A percentile compares a stretch with the other conserved stretches of the same genome.
These are phyloP conservation scores for Charadrius vociferus DNA, from an alignment of 2,113 vertebrate species.

Conservation along the genomic window DNA sequence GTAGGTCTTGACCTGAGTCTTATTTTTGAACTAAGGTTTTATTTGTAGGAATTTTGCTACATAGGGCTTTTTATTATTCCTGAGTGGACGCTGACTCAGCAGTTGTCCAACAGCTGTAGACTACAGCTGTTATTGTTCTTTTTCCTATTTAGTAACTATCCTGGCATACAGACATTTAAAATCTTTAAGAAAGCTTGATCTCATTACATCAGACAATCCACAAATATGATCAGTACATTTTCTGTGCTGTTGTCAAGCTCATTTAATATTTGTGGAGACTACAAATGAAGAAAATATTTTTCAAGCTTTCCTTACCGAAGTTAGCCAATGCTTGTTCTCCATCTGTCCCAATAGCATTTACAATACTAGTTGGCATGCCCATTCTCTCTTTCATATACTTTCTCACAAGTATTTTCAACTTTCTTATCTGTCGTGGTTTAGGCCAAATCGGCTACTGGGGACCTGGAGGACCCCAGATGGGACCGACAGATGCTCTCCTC, in stretches of 20 bases:
- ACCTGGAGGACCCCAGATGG: no score
- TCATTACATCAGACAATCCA: background rate
- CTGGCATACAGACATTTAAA: background rate
- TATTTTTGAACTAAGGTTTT: background rate
- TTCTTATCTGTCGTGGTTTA: no score
- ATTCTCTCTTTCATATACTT: background rate
- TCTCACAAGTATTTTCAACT: background rate
- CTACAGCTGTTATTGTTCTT: background rate
- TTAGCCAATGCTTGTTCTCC: background rate
- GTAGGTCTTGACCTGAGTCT: background rate
- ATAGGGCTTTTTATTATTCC: background rate
- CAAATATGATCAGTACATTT: background rate
- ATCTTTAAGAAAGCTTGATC: background rate
- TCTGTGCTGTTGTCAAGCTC: background rate
- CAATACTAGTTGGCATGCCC: background rate
- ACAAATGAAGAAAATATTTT: background rate
- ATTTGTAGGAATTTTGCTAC: background rate
- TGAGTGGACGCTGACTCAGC: background rate
- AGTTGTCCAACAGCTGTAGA: background rate
- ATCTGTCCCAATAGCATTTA: rapidly evolving
- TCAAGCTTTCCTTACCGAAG: background rate
- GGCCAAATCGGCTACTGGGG: no score
- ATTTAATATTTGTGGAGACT: background rate
- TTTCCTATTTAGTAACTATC: background rate
- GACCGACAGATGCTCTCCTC: no score